These are phyloP conservation scores for Typhlichthys subterraneus DNA, from an alignment of 2,797 vertebrate species.

Conservation along the genomic window DNA sequence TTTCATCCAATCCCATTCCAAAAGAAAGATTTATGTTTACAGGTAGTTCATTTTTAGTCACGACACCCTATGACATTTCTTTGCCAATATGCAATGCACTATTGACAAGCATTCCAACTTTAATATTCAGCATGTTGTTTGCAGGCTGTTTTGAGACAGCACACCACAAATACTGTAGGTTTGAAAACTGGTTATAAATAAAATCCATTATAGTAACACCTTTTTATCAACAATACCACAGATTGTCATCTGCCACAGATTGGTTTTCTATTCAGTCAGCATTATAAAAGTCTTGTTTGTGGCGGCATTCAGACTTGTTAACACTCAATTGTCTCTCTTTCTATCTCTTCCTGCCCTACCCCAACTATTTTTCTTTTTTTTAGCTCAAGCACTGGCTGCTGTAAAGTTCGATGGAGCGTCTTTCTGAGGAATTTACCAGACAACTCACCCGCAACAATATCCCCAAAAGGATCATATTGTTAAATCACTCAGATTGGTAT, in stretches of 20 bases:
- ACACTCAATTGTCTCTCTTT: neutral
- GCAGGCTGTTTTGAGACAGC: neutral
- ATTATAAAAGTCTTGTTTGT: neutral
- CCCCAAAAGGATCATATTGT: constrained; percentile 29
- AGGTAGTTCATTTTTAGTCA: too few species aligned
- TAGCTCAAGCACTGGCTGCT: constrained; percentile 86
- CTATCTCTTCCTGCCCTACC: constrained; percentile 27
- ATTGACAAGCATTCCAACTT: neutral
- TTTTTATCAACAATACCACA: neutral
- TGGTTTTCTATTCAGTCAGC: neutral
- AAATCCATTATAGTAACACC: neutral
- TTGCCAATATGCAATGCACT: too few species aligned
- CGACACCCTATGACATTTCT: too few species aligned
- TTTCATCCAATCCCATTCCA: neutral
- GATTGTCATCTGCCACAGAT: neutral
- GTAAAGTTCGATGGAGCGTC: constrained; percentile 84
- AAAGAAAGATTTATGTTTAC: too few species aligned
- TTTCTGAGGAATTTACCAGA: constrained; percentile 74
- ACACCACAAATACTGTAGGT: neutral
- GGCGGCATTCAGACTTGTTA: neutral
- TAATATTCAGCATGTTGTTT: neutral
- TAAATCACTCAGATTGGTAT: constrained; percentile 33
- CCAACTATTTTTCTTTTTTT: constrained; percentile 13
- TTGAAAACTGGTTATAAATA: too few species aligned
- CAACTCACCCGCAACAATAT: constrained; percentile 19